phyloP scores from a whole-genome alignment of 2,888 invertebrate genomes.

The Lithophane leautieri region DNA sequence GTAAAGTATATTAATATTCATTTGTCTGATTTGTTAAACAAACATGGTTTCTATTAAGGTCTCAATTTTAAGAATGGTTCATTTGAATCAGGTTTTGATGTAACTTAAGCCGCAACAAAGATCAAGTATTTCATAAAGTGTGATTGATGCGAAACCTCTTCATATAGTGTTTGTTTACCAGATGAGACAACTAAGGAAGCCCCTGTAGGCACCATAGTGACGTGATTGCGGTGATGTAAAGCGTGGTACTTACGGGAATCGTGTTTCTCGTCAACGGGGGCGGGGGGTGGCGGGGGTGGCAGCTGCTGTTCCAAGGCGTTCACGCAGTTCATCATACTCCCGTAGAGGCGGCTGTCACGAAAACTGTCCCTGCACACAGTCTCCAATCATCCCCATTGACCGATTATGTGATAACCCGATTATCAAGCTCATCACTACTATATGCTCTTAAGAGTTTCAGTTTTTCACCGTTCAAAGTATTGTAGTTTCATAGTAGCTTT shows the following conservation, averaged over 20 bases:
- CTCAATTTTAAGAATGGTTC: not conserved
- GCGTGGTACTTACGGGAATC: constrained; percentile 85
- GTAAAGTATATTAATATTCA: not conserved
- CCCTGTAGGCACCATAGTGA: constrained; percentile 51
- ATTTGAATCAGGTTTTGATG: not conserved
- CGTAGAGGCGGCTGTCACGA: constrained; percentile 97
- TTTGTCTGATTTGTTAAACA: constrained; percentile 17
- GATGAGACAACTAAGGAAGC: constrained; percentile 7
- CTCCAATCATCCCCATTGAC: constrained; percentile 72
- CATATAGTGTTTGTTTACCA: constrained; percentile 16
- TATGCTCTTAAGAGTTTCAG: constrained; percentile 1
- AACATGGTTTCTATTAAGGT: not conserved
- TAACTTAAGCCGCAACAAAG: not conserved
- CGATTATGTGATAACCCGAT: constrained; percentile 43
- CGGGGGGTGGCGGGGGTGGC: constrained; percentile 92
- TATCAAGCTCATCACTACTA: constrained; percentile 8
- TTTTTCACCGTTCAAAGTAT: not conserved
- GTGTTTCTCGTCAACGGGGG: constrained; percentile 88
- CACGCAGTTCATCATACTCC: constrained; percentile 99
- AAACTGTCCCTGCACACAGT: constrained; percentile 94
- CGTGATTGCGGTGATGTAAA: constrained; percentile 54
- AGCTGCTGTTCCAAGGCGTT: constrained; percentile 97
- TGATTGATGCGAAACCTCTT: constrained; percentile 3
- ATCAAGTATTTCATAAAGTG: not conserved
- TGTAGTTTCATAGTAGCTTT: not conserved